phyloP scores from a whole-genome alignment of 2,888 invertebrate species.

The Temnothorax rugatulus region DNA sequence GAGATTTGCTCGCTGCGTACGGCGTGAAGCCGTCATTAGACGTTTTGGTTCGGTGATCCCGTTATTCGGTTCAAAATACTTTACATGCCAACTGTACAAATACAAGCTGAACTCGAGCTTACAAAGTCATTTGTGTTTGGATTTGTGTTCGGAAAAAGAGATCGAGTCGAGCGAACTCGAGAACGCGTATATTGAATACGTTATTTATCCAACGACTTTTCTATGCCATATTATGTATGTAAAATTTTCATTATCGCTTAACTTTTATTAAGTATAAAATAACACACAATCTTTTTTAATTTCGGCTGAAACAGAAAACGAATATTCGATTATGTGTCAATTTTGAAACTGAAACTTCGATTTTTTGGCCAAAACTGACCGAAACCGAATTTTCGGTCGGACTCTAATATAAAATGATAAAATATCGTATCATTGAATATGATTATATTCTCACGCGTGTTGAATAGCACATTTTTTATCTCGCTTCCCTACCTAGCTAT shows the following conservation, averaged over 20 bases:
- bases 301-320: no score
- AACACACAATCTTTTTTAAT: no score
- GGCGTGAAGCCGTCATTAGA: background rate
- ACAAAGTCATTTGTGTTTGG: no score
- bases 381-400: no score
- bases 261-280: background rate
- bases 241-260: background rate
- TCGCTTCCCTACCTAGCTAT: background rate
- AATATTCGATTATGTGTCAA: no score
- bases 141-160: background rate
- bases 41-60: background rate
- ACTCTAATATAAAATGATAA: background rate
- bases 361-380: no score
- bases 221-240: background rate
- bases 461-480: no score
- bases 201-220: background rate
- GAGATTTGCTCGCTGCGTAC: background rate
- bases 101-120: background rate
- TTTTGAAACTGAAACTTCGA: no score
- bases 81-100: background rate
- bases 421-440: background rate
- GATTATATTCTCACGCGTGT: background rate
- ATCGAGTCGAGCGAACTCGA: background rate
- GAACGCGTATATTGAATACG: background rate
- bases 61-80: background rate